Base-by-base conservation (phyloP, 2,888 invertebrate species). In the Eupeodes luniger region DNA sequence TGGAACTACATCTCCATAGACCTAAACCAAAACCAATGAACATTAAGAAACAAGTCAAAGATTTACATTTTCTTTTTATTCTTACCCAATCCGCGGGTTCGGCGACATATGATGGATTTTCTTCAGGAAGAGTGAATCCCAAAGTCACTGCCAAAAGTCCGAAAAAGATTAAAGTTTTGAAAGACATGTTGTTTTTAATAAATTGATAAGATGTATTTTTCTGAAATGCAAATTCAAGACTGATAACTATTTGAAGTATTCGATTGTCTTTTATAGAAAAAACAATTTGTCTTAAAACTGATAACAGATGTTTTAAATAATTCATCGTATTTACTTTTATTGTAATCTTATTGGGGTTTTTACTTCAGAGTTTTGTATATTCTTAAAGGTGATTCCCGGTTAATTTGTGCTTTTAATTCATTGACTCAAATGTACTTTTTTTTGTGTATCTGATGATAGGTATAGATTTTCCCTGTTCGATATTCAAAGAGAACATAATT, bases 71-170 rank as follows among this genome's bases (percentile, higher is more conserved):
- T n/a, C 10, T 11, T n/a, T 55, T 11, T 55, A 57, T 10, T 27
- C 67, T 2, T 70, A 72, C 72, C 72, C 72, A 72, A n/a, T 72
- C 27, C 4, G 57, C 57, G n/a, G 19, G 19, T 19, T 59, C 55
- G 9, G 44, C 40, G 19, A 5, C 7, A 0, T 19, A 9, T 3
- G 40, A 5, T 4, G 55, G 5, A n/a, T 55, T 70, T 40, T 70
- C 64, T 44, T 76, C 76, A 19, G 76, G 76, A 76, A 76, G 76
- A n/a, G 76, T 64, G 12, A 62, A 76, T 53, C 76, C 76, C n/a
- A 76, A n/a, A 44, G 76, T 55, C 0, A 66, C 76, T 3, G 76
- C 76, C 76, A 76, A 6, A 1, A 76, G 36, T 55, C 64, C 76
- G 6, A 76, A 53, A 7, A 76, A 64, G 11, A 76, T 55, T 1